A percentile compares a stretch with the other conserved stretches of the same genome.
Evolutionary conservation across 1,140 invertebrate species (phyloP).

Genomic region (Psix sp.): DNA sequence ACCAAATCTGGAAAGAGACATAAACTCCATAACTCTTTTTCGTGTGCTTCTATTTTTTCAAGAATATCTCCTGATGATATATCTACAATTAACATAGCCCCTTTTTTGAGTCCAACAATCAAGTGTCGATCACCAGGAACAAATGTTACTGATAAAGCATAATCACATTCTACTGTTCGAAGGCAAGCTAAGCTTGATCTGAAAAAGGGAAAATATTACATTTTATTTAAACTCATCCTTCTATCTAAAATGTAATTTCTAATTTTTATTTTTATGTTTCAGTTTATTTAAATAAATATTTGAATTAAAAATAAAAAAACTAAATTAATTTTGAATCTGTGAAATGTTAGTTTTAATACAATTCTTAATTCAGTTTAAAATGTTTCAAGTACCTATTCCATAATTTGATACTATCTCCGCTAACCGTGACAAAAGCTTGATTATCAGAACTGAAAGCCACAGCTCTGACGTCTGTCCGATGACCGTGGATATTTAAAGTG

Average conservation of each 20-base stretch:
- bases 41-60: slow-evolving; percentile 88
- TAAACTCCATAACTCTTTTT: slow-evolving; percentile 86
- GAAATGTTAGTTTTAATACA: background rate
- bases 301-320: too few species aligned
- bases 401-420: slow-evolving; percentile 91
- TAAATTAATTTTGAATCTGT: too few species aligned
- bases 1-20: slow-evolving; percentile 86
- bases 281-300: too few species aligned
- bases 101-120: slow-evolving; percentile 91
- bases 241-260: too few species aligned
- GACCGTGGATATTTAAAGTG: slow-evolving; percentile 81
- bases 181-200: slow-evolving; percentile 88
- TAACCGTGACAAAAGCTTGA: slow-evolving; percentile 88
- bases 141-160: slow-evolving; percentile 87
- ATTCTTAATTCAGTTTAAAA: slow-evolving; percentile 38
- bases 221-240: too few species aligned
- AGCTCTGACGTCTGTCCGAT: slow-evolving; percentile 91
- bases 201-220: too few species aligned
- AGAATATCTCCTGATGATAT: slow-evolving; percentile 87
- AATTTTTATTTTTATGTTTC: too few species aligned
- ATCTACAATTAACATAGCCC: slow-evolving; percentile 91
- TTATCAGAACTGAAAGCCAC: slow-evolving; percentile 95
- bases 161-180: slow-evolving; percentile 85
- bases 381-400: slow-evolving; percentile 99
- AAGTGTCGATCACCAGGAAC: slow-evolving; percentile 94